Evolutionary conservation across 2,888 invertebrate genomes (phyloP).

Genomic region (Phaedon cochleariae): DNA sequence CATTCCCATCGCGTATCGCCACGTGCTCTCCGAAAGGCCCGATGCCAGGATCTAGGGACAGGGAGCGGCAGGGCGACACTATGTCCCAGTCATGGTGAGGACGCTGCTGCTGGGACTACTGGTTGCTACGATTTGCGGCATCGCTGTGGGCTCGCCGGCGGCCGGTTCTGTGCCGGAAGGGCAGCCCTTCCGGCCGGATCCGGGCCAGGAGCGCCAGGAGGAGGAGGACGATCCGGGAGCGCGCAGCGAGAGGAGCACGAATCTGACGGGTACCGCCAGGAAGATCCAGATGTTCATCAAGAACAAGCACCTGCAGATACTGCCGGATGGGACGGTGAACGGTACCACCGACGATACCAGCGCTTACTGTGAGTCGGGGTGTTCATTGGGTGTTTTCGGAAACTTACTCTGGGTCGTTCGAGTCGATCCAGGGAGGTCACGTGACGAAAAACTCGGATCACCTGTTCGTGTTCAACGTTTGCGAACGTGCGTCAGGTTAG

Average conservation of each 20-base stretch:
- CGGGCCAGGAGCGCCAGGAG: conserved; percentile 37
- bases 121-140: conserved; percentile 61
- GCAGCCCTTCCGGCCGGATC: conserved; percentile 36
- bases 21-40: conserved; percentile 37
- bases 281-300: conserved; percentile 87
- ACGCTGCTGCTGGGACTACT: conserved; percentile 62
- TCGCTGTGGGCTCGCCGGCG: conserved; percentile 58
- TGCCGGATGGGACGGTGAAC: conserved; percentile 86
- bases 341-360: conserved; percentile 82
- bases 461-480: no score
- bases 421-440: no score
- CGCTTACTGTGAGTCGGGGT: conserved; percentile 80
- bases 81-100: conserved; percentile 65
- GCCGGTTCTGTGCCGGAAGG: conserved; percentile 29
- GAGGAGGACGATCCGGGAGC: conserved; percentile 54
- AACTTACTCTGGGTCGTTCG: no score
- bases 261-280: conserved; percentile 79
- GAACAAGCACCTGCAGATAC: conserved; percentile 82
- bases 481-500: no score
- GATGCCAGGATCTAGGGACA: no score
- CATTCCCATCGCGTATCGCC: no score
- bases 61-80: conserved; percentile 58
- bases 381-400: conserved; percentile 51
- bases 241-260: conserved; percentile 78
- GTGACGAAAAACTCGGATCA: no score